Percentiles rank a stretch among this genome's conserved stretches.
Evolutionary conservation across 2,888 invertebrate genomes (phyloP).

Genomic region (Entomobrya proxima): DNA sequence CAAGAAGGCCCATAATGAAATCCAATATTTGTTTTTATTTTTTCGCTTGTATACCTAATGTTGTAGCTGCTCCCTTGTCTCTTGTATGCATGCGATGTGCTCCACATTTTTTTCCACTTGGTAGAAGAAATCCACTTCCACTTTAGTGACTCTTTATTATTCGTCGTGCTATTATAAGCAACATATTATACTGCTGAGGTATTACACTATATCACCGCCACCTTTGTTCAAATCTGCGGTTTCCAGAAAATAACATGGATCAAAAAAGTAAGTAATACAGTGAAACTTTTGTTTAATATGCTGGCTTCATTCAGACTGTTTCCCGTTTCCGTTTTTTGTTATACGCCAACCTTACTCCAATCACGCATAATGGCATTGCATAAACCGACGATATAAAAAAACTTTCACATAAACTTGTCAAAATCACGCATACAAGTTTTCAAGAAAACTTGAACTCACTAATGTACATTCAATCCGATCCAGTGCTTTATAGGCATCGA

Average conservation of each 20-base stretch:
- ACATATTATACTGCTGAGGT: background rate
- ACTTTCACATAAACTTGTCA: background rate
- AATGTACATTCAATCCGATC: no score
- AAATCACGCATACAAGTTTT: background rate
- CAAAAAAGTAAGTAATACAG: background rate
- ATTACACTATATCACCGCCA: background rate
- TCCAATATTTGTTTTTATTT: constrained; percentile 41
- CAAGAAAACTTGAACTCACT: background rate
- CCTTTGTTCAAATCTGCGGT: background rate
- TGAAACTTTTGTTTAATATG: background rate
- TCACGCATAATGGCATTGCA: background rate
- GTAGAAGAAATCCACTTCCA: background rate
- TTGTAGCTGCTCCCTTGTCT: background rate
- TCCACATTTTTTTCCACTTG: background rate
- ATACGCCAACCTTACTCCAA: background rate
- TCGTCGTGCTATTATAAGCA: background rate
- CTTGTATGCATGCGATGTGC: background rate
- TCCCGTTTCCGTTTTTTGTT: background rate
- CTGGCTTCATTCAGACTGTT: background rate
- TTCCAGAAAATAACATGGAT: background rate
- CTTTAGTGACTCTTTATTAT: background rate
- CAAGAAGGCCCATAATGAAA: constrained; percentile 28
- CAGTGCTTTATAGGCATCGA: no score
- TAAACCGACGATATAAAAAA: background rate
- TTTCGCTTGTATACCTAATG: background rate